Percentiles rank a stretch among this genome's conserved stretches.
These are phyloP conservation scores for Apodemia mormo DNA, from an alignment of 2,888 invertebrate species.

Conservation along the genomic window DNA sequence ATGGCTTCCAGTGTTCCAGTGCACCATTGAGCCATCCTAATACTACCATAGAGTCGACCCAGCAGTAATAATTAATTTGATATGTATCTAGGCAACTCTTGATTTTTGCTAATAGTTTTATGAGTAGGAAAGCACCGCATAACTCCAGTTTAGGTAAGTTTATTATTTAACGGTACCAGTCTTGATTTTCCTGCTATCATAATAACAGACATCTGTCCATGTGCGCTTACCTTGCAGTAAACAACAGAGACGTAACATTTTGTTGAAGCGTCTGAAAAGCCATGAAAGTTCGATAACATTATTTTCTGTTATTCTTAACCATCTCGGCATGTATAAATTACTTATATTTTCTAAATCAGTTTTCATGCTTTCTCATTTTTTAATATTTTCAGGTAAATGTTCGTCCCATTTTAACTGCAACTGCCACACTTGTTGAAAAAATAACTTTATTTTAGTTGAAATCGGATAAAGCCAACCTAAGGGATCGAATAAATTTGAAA, in stretches of 20 bases:
- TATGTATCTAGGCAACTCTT: slow-evolving; percentile 14
- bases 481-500: no score
- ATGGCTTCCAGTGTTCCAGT: slow-evolving; percentile 33
- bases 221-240: slow-evolving; percentile 1
- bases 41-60: slow-evolving; percentile 35
- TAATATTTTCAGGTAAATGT: slow-evolving; percentile 19
- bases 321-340: slow-evolving; percentile 22
- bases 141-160: slow-evolving; percentile 18
- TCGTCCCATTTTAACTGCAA: slow-evolving; percentile 16
- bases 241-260: slow-evolving; percentile 19
- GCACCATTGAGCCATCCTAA: slow-evolving; percentile 36
- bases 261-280: no score
- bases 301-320: slow-evolving; percentile 20
- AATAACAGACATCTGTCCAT: slow-evolving; percentile 6
- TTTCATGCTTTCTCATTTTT: slow-evolving; percentile 14
- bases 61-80: slow-evolving; percentile 28
- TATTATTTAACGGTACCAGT: slow-evolving; percentile 19
- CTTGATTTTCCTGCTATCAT: slow-evolving; percentile 22
- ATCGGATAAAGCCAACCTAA: no score
- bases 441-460: slow-evolving; percentile 14
- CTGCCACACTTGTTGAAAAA: slow-evolving; percentile 23
- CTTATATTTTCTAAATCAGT: slow-evolving; percentile 12
- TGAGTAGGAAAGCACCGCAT: slow-evolving; percentile 20
- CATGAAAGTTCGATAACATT: slow-evolving; percentile 20
- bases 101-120: slow-evolving; percentile 14